Evolutionary conservation across 2,113 vertebrate species (phyloP).

Genomic region (Rhineura floridana): DNA sequence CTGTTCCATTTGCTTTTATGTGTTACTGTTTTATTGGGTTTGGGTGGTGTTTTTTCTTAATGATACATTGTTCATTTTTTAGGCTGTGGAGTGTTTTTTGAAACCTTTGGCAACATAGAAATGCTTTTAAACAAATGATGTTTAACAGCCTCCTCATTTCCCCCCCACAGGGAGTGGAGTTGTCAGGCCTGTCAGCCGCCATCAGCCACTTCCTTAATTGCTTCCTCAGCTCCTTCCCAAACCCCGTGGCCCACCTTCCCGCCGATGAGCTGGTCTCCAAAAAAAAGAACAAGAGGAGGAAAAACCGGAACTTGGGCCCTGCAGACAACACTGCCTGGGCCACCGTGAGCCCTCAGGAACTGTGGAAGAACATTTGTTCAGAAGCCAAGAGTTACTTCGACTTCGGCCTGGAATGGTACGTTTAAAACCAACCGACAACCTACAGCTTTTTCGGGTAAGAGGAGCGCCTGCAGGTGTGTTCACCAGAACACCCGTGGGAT

Average conservation of each 20-base stretch:
- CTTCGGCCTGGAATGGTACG: conserved; percentile 89
- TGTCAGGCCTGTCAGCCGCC: conserved; percentile 93
- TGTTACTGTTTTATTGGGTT: too few relatives aligned
- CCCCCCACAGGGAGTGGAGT: conserved; percentile 86
- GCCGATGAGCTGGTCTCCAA: conserved; percentile 94
- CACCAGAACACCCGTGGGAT: too few relatives aligned
- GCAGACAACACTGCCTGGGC: conserved; percentile 96
- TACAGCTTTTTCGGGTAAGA: background rate
- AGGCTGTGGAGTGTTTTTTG: too few relatives aligned
- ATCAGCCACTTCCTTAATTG: conserved; percentile 99
- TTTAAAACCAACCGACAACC: background rate
- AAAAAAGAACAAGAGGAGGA: conserved; percentile 92
- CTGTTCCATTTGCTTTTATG: too few relatives aligned
- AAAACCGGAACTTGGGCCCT: conserved; percentile 87
- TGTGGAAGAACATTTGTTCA: conserved; percentile 93
- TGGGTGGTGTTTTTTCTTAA: too few relatives aligned
- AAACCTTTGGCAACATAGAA: too few relatives aligned
- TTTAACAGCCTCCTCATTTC: background rate
- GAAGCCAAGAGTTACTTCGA: conserved; percentile 93
- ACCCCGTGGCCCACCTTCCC: conserved; percentile 92
- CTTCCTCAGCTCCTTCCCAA: conserved; percentile 95
- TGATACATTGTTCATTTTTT: too few relatives aligned
- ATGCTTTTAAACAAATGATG: too few relatives aligned
- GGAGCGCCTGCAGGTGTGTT: too few relatives aligned
- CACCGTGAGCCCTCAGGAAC: conserved; percentile 90